Base-by-base conservation (phyloP, 2,888 invertebrate species). In the Ptychoptera albimana region DNA sequence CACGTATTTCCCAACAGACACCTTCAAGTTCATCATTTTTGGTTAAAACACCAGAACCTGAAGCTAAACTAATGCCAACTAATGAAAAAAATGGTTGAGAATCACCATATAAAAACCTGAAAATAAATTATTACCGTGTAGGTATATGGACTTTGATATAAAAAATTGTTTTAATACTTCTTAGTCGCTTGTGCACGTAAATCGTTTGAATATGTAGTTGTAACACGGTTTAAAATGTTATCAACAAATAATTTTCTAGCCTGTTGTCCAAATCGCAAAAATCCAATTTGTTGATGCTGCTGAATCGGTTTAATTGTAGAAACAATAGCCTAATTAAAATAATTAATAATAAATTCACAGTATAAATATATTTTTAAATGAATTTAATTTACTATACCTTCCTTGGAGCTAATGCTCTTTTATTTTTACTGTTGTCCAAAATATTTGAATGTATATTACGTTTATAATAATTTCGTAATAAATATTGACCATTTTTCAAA, bases 1-100 rank as follows among this genome's bases (percentile, higher is more conserved):
- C 81, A 48, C 82, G 66, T 49, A 85, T 83, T 68, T 83, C 82
- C 73, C 76, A 77, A 55, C 83, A 84, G 35, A 84, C 73, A 37
- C 79, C 79, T 63, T 84, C 83, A 30, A 82, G 59, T 64, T 84
- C 82, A 58, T 83, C 81, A 54, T 83, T 79, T 56, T 79, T 79
- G 1, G 81, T 82, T 23, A 85, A 58, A 47, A 82, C 74, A 13
- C 82, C 82, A 40, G 75, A 74, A 4, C 81, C 81, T 8, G 81
- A 77, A 9, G 81, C 82, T 52, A 83, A 61, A 45, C 80, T 79
- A 1, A 82, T 75, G 7, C 82, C 79, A 46, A 83, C 77, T 13
- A 83, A 59, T 7, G 82, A 81, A 56, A 83, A 80, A 53, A 82
- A 79, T 6, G 82, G 82, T 8, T 73, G 74, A 0, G 81, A 77